phyloP scores from a whole-genome alignment of 2,797 vertebrate species.

The Atherinosoma microstoma region DNA sequence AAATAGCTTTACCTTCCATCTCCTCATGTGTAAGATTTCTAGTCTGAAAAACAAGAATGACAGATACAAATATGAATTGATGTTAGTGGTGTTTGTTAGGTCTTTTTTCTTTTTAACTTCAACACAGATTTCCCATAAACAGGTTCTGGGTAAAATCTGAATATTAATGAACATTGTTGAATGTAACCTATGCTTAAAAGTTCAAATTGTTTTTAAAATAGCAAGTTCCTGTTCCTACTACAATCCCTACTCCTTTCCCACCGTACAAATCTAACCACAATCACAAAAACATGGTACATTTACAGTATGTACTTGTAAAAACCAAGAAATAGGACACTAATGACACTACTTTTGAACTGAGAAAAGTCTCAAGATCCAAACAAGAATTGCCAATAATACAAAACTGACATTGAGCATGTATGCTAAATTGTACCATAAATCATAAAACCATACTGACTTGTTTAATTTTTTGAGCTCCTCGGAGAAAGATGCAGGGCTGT shows the following conservation, averaged over 20 bases:
- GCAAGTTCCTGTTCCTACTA: too few relatives aligned
- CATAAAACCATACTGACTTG: conserved; percentile 28
- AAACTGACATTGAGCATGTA: background rate
- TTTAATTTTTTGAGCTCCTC: conserved; percentile 74
- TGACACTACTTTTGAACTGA: too few relatives aligned
- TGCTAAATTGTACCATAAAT: background rate
- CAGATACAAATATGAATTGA: background rate
- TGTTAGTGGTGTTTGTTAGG: background rate
- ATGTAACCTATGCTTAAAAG: too few relatives aligned
- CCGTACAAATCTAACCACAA: background rate
- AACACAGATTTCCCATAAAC: background rate
- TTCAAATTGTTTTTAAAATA: too few relatives aligned
- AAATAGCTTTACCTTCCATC: conserved; percentile 74
- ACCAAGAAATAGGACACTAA: too few relatives aligned
- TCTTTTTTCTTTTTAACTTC: background rate
- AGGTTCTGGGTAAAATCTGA: background rate
- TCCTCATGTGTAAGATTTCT: conserved; percentile 77
- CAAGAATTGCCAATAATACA: background rate
- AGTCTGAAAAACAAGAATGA: conserved; percentile 67
- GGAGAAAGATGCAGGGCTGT: conserved; percentile 83
- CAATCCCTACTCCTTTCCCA: background rate
- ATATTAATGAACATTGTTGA: background rate
- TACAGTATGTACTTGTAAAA: too few relatives aligned
- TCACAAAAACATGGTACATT: background rate
- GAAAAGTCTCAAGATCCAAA: background rate